Conservation (phyloP, 1,140 invertebrate species). For the Caenorhabditis brenneri region DNA sequence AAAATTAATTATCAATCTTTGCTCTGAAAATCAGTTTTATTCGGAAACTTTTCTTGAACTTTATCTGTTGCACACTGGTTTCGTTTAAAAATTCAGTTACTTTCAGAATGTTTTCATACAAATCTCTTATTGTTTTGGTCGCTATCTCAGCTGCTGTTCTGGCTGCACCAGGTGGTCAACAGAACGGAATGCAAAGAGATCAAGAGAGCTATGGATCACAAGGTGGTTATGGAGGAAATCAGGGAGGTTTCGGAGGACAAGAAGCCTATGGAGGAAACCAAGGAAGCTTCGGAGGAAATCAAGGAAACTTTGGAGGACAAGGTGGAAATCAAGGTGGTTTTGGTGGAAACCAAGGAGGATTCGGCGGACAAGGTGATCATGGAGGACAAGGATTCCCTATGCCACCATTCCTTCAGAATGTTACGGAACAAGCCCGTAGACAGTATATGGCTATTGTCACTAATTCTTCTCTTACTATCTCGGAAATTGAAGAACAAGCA, state of each 20-base stretch:
- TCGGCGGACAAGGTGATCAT: not conserved
- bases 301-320: not conserved
- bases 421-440: not conserved
- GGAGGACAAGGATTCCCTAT: not conserved
- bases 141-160: not conserved
- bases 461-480: not conserved
- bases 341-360: not conserved
- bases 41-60: not conserved
- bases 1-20: too few species aligned
- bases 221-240: not conserved
- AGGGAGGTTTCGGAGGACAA: not conserved
- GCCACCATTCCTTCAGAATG: not conserved
- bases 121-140: not conserved
- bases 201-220: not conserved
- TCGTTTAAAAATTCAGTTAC: not conserved
- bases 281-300: not conserved
- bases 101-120: not conserved
- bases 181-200: not conserved
- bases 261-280: not conserved
- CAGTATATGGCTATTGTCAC: constrained; percentile 9
- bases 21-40: not conserved
- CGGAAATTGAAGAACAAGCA: not conserved
- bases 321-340: not conserved
- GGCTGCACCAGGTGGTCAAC: not conserved
- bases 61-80: not conserved